phyloP scores from a whole-genome alignment of 2,888 invertebrate genomes.

The Gari tellinella region DNA sequence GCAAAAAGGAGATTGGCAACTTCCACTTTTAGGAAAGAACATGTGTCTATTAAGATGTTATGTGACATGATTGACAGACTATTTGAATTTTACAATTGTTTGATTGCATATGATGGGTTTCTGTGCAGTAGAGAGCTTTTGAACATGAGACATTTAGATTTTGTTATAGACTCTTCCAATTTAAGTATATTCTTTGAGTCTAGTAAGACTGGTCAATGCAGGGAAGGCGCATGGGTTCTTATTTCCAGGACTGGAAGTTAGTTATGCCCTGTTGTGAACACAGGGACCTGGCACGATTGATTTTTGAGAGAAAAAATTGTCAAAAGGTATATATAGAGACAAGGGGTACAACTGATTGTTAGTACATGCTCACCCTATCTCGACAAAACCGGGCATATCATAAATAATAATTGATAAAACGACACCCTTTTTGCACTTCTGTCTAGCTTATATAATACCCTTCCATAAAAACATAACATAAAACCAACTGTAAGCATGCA shows the following conservation, averaged over 20 bases:
- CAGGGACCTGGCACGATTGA: too few species aligned
- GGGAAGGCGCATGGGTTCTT: slow-evolving; percentile 34
- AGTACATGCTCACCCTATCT: too few species aligned
- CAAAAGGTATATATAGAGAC: too few species aligned
- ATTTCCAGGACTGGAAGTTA: slow-evolving; percentile 38
- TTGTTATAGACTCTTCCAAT: slow-evolving; percentile 26
- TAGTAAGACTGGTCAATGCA: slow-evolving; percentile 58
- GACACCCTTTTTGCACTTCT: too few species aligned
- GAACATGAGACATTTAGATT: slow-evolving; percentile 20
- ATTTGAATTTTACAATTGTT: slow-evolving; percentile 16
- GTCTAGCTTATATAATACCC: too few species aligned
- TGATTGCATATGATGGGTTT: slow-evolving; percentile 30
- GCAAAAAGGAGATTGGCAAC: slow-evolving; percentile 30
- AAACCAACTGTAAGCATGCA: too few species aligned
- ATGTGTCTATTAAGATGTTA: slow-evolving; percentile 32
- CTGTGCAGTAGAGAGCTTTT: slow-evolving; percentile 12
- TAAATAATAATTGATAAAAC: too few species aligned
- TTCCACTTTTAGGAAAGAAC: slow-evolving; percentile 35
- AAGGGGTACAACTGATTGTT: too few species aligned
- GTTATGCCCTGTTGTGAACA: slow-evolving; percentile 47
- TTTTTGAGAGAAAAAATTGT: too few species aligned
- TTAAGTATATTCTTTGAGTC: slow-evolving; percentile 26
- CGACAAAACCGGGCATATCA: too few species aligned
- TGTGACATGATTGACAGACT: slow-evolving; percentile 20
- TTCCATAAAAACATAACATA: too few species aligned